A percentile compares a stretch with the other conserved stretches of the same genome.
Evolutionary conservation across 2,113 vertebrate genomes (phyloP).

Genomic region (Gila orcuttii): DNA sequence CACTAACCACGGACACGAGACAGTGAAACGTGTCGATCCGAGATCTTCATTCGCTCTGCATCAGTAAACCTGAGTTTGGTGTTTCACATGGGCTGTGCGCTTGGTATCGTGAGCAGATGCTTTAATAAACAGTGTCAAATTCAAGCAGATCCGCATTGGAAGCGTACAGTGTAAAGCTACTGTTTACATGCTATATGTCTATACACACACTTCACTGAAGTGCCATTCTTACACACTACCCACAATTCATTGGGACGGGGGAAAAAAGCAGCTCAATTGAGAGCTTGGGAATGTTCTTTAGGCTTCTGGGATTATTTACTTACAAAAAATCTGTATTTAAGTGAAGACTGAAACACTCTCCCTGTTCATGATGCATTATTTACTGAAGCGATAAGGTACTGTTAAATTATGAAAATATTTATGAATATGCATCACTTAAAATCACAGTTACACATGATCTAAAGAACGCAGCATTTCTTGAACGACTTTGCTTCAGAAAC

Average conservation of each 20-base stretch:
- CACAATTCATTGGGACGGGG: not conserved
- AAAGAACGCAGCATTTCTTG: no score
- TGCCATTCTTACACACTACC: slow-evolving; percentile 4
- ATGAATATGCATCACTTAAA: no score
- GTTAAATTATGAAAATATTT: not conserved
- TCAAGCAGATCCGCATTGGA: not conserved
- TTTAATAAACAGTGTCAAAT: not conserved
- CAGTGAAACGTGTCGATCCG: not conserved
- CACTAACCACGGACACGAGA: not conserved
- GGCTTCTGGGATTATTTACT: not conserved
- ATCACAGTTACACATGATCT: no score
- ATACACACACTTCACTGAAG: not conserved
- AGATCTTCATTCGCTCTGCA: not conserved
- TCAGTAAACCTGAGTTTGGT: not conserved
- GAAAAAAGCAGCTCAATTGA: not conserved
- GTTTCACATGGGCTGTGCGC: not conserved
- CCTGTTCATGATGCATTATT: slow-evolving; percentile 5
- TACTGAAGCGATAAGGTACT: not conserved
- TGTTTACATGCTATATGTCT: not conserved
- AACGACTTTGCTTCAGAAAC: no score
- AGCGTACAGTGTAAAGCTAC: not conserved
- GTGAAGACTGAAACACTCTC: not conserved
- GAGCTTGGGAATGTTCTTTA: not conserved
- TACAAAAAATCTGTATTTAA: not conserved
- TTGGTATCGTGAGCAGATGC: not conserved